Evolutionary conservation across 2,113 vertebrate species (phyloP), one percentile per base, ranked within the genome.

Genomic region (Gadus chalcogrammus): DNA sequence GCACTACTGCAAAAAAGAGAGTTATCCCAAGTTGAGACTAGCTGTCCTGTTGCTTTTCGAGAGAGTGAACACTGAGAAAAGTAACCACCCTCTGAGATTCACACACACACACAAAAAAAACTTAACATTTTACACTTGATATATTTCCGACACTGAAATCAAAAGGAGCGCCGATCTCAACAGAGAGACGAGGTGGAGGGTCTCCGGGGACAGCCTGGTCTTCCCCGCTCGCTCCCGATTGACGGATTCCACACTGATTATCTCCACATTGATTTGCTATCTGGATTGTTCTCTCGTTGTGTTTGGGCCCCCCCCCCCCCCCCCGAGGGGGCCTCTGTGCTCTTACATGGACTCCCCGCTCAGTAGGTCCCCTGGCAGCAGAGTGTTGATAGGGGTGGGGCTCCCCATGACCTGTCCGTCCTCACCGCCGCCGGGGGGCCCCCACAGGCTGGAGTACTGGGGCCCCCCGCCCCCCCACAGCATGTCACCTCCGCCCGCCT

Each of bases 391-490:
- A 55, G 92, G 95, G 24, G 96, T 97, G 72, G 96, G 96, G 87
- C 95, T 98, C 35, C 95, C 95, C 24, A 98, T 95, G 22, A 97
- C 94, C 74, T 48, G 42, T 48, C 95, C 85, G 82, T 91, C 92
- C 0, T 97, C 96, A 6, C 97, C 96, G 64, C 93, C 71, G 60
- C 92, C 94, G 5, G 95, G 94, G 11, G 95, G 95, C 3, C 96
- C 95, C 96, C 96, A 98, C 69, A 98, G 92, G 90, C 95, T 97
- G 12, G 96, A 97, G 91, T 97, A 98, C 82, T 97, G 96, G 65
- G 93, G 95, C 15, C 94, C 93, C 13, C 94, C 93, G 0, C 96
- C 93, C 83, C 96, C 96, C 38, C 96, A 94, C 79, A 97, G 92
- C 81, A 97, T 88, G 27, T 94, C 94, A 85, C 93, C 92, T 12